Conservation (phyloP, 2,113 vertebrate species). For the Gymnorhina tibicen region DNA sequence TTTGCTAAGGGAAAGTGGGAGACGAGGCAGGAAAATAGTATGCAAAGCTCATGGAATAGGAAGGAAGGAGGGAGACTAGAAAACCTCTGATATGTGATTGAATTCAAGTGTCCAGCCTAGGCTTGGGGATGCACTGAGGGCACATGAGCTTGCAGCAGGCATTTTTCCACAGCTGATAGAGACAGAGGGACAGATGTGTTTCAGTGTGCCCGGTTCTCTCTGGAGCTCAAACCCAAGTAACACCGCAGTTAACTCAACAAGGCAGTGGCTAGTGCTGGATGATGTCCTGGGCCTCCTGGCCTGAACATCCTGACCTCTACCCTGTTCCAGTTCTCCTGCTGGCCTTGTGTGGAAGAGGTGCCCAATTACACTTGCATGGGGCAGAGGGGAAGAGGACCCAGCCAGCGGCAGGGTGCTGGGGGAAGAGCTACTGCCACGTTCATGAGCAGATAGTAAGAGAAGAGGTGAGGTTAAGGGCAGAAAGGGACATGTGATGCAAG, state of each 20-base stretch:
- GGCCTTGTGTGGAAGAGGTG: not conserved
- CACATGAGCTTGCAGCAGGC: not conserved
- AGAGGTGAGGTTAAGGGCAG: not conserved
- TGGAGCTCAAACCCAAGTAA: not conserved
- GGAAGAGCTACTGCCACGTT: not conserved
- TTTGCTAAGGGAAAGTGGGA: not conserved
- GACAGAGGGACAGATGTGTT: not conserved
- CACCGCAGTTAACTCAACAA: not conserved
- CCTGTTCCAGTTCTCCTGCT: not conserved
- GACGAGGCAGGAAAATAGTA: not conserved
- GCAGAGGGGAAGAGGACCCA: not conserved
- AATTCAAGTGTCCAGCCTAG: not conserved
- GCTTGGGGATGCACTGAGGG: not conserved
- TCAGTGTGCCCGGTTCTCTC: not conserved
- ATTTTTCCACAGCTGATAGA: not conserved
- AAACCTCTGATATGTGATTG: not conserved
- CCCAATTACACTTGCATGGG: rapidly evolving
- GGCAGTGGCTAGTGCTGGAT: not conserved
- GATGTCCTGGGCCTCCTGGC: not conserved
- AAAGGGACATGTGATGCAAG: not conserved
- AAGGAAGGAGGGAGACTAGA: not conserved
- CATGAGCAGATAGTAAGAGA: not conserved
- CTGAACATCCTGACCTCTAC: not conserved
- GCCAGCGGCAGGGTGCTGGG: not conserved
- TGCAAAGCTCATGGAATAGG: not conserved